Evolutionary conservation across 2,113 vertebrate genomes (phyloP).

Genomic region (Toxotes chatareus): DNA sequence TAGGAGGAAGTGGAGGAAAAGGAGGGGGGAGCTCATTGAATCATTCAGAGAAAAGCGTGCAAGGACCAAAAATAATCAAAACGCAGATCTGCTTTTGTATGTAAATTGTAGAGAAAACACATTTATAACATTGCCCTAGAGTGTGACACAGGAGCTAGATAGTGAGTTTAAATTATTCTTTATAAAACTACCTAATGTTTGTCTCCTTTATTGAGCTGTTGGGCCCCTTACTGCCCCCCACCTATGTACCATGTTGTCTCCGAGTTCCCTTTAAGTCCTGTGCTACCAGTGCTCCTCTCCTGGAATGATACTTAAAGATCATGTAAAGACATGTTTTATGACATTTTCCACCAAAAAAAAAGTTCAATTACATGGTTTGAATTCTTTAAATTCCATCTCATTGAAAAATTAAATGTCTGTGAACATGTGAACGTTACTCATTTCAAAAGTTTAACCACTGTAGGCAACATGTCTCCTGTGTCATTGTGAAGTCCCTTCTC

Average conservation of each 20-base stretch:
- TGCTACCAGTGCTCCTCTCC: neutral
- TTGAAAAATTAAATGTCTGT: neutral
- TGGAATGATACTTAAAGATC: neutral
- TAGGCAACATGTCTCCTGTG: neutral
- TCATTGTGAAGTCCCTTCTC: neutral
- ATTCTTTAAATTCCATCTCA: neutral
- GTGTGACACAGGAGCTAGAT: neutral
- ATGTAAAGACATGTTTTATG: neutral
- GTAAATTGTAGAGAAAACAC: neutral
- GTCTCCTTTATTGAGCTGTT: neutral
- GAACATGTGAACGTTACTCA: neutral
- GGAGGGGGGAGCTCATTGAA: constrained; percentile 54
- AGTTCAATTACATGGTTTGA: neutral
- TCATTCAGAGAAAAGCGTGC: constrained; percentile 67
- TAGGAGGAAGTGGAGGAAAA: constrained; percentile 51
- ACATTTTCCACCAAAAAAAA: neutral
- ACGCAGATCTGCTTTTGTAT: constrained; percentile 33
- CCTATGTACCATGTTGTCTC: too few species aligned
- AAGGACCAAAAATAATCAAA: constrained; percentile 49
- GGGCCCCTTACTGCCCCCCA: neutral
- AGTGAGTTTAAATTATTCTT: neutral
- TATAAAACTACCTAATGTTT: neutral
- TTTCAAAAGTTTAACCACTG: neutral
- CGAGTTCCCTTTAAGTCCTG: neutral
- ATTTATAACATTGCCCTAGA: neutral